Evolutionary conservation across 2,797 vertebrate species (phyloP).

Genomic region (Pseudocheirus occidentalis): DNA sequence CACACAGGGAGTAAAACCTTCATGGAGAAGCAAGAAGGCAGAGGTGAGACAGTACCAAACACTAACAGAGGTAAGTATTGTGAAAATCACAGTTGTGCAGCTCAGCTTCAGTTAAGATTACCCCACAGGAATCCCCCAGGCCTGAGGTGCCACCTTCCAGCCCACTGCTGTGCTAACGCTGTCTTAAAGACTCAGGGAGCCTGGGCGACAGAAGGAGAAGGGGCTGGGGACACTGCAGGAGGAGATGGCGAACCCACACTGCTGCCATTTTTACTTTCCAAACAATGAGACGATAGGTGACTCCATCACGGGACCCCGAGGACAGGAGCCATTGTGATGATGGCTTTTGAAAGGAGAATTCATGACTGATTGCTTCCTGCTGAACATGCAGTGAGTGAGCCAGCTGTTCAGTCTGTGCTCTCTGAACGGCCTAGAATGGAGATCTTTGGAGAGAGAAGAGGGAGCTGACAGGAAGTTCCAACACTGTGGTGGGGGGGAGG

Average conservation of each 20-base stretch:
- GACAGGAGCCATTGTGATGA: conserved; percentile 2
- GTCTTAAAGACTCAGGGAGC: conserved; percentile 28
- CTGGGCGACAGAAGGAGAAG: background rate
- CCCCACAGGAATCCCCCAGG: conserved; percentile 33
- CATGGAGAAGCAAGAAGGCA: conserved; percentile 3
- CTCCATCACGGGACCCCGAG: conserved; percentile 12
- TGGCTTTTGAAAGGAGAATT: background rate
- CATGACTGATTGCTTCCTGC: background rate
- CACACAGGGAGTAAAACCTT: background rate
- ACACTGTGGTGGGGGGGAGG: background rate
- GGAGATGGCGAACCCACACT: conserved; percentile 18
- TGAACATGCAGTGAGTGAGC: conserved; percentile 5
- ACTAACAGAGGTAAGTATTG: background rate
- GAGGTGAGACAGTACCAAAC: conserved; percentile 41
- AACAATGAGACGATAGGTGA: conserved; percentile 7
- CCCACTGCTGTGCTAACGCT: conserved; percentile 41
- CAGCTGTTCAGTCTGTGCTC: conserved; percentile 42
- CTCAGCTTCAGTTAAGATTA: conserved; percentile 49
- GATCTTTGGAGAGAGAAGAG: conserved; percentile 26
- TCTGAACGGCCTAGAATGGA: background rate
- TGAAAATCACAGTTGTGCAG: conserved; percentile 20
- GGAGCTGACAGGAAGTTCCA: background rate
- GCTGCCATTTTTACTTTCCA: conserved; percentile 6
- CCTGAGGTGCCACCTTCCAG: background rate
- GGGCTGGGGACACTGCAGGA: background rate